Evolutionary conservation across 2,113 vertebrate species (phyloP), one percentile per base, ranked within the genome.

Genomic region (Hydrolagus affinis): DNA sequence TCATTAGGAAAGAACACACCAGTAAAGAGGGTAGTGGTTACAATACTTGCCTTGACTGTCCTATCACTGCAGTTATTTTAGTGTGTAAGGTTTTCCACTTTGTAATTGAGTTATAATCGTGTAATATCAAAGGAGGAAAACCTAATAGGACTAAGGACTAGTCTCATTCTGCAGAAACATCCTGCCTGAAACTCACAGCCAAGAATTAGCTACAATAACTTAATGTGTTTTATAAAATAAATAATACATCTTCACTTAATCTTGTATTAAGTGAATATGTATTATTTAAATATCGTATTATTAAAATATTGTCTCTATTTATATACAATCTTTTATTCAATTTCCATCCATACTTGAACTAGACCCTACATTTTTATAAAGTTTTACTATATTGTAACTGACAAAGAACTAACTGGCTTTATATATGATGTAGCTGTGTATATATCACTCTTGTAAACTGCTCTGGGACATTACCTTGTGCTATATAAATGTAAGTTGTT

Each of bases 241-340:
- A 21, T 21, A 11, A 23, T 21, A 23, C 57, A 25, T 12, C 11
- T 75, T 75, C 19, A 56, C 2, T 75, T 69, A 69, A 69, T 75
- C 73, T 21, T 75, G 44, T 75, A 21, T 32, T 75, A 19, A 75
- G 19, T 44, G 19, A 32, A 57, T 32, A 44, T 44, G 25, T 60
- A 10, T 80, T 23, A 78, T 78, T 80, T 80, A 28, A 59, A 19
- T 19, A 68, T 74, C 32, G 30, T 78, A n/a, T 23, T 28, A 80
- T 23, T 28, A 80, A 30, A 80, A 4, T 15, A 62, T 62, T 44
- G 44, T 44, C 44, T 1, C 6, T 44, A 44, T 44, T 44, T 44
- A 44, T 44, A 44, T 44, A 44, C 1, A 44, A 44, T 44, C 44
- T 44, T n/a, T 44, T 44, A 44, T 44, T 44, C 2, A 44, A 44